These are phyloP conservation scores for Petaurus breviceps DNA, from an alignment of 2,113 vertebrate genomes.

Conservation along the genomic window DNA sequence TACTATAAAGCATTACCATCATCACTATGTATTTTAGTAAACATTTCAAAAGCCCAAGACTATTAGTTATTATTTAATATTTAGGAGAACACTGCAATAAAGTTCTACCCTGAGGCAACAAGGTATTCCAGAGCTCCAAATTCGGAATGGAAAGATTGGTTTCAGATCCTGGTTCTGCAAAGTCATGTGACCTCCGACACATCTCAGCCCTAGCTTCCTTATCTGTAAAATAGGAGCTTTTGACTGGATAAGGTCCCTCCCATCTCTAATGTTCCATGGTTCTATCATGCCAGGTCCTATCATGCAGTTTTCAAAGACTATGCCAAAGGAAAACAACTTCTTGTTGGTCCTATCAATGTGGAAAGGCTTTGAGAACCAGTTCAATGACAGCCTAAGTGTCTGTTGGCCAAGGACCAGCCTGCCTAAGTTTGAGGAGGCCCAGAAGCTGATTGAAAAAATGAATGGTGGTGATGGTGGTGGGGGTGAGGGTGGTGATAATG, in stretches of 20 bases:
- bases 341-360: neutral
- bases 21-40: neutral
- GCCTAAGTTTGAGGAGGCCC: neutral
- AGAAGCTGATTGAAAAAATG: neutral
- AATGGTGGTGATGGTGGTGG: neutral
- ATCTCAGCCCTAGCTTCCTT: neutral
- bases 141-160: neutral
- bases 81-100: neutral
- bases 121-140: neutral
- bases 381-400: neutral
- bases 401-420: too few species aligned
- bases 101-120: neutral
- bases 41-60: neutral
- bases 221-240: neutral
- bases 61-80: neutral
- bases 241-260: neutral
- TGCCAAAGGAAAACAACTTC: neutral
- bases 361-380: neutral
- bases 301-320: neutral
- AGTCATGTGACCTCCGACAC: neutral
- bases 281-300: neutral
- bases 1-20: neutral
- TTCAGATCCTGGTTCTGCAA: neutral
- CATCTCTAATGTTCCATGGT: conserved; percentile 1
- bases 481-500: too few species aligned